These are phyloP conservation scores for Amphipyra berbera DNA, from an alignment of 2,888 invertebrate species.

Conservation along the genomic window DNA sequence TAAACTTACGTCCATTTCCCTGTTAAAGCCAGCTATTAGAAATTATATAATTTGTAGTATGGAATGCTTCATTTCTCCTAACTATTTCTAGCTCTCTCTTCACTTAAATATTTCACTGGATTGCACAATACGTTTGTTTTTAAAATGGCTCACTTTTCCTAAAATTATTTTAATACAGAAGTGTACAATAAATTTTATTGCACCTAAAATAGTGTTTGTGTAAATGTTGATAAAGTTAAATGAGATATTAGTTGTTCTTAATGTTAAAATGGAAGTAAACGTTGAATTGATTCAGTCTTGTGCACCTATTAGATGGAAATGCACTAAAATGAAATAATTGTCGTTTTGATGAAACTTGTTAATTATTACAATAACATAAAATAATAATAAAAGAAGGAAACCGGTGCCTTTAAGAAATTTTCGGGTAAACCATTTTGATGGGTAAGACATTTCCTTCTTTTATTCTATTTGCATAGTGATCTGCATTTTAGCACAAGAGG, in stretches of 20 bases:
- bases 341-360: slow-evolving; percentile 61
- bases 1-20: slow-evolving; percentile 88
- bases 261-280: slow-evolving; percentile 70
- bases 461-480: slow-evolving; percentile 64
- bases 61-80: slow-evolving; percentile 89
- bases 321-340: slow-evolving; percentile 69
- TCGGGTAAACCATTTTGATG: slow-evolving; percentile 30
- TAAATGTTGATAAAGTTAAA: slow-evolving; percentile 70
- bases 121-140: slow-evolving; percentile 88
- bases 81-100: slow-evolving; percentile 86
- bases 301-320: slow-evolving; percentile 79
- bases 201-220: slow-evolving; percentile 81
- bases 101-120: slow-evolving; percentile 88
- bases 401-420: slow-evolving; percentile 30
- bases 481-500: slow-evolving; percentile 66
- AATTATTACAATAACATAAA: slow-evolving; percentile 53
- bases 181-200: slow-evolving; percentile 76
- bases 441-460: slow-evolving; percentile 74
- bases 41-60: slow-evolving; percentile 85
- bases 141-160: slow-evolving; percentile 90
- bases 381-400: slow-evolving; percentile 74
- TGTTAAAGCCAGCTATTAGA: slow-evolving; percentile 90
- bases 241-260: slow-evolving; percentile 66
- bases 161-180: slow-evolving; percentile 76
- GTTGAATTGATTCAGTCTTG: slow-evolving; percentile 62